Conservation (phyloP, 30 jellyfish, hydroid and myxozoan genomes). For the Hydra vulgaris region DNA sequence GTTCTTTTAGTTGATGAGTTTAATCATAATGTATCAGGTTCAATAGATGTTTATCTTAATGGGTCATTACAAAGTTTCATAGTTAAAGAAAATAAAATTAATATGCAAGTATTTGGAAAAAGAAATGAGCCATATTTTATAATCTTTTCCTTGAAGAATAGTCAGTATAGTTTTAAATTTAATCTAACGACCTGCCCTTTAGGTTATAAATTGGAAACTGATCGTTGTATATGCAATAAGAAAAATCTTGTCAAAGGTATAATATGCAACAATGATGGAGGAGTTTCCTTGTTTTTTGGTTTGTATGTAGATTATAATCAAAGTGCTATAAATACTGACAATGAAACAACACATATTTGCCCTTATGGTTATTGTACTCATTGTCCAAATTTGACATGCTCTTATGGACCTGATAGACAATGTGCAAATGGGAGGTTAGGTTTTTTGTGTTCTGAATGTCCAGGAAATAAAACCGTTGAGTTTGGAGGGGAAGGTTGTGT, state of each 20-base stretch:
- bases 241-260: not conserved
- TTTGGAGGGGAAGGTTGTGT: not conserved
- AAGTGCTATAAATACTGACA: not conserved
- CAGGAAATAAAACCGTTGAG: not conserved
- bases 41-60: conserved; percentile 2
- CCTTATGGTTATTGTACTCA: not conserved
- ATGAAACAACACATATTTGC: not conserved
- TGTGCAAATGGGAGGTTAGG: not conserved
- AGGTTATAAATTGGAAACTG: not conserved
- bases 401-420: not conserved
- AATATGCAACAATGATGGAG: not conserved
- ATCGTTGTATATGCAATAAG: not conserved
- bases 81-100: not conserved
- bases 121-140: not conserved
- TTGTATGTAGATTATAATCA: not conserved
- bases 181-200: not conserved
- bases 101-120: not conserved
- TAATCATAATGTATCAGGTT: not conserved
- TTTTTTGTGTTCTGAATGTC: conserved; percentile 1
- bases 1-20: not conserved
- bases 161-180: not conserved
- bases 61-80: not conserved
- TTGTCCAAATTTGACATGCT: not conserved
- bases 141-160: not conserved
- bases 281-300: not conserved